phyloP scores from a whole-genome alignment of 2,888 invertebrate genomes.

The Drosophila nr. medialis region DNA sequence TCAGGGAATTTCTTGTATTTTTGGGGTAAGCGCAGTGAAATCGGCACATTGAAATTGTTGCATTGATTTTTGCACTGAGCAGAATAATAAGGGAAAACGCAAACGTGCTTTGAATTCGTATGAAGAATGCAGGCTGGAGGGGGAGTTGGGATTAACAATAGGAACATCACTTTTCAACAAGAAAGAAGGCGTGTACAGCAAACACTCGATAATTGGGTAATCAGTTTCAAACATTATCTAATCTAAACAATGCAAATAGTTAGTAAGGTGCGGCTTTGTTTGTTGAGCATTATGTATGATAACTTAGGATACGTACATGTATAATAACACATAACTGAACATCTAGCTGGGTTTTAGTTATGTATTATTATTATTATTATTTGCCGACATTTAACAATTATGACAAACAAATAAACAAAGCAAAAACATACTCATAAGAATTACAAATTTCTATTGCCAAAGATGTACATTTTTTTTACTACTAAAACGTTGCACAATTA shows the following conservation, averaged over 20 bases:
- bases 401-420: background rate
- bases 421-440: background rate
- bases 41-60: conserved; percentile 52
- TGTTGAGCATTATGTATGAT: background rate
- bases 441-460: background rate
- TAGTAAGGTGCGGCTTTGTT: background rate
- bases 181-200: background rate
- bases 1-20: conserved; percentile 8
- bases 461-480: background rate
- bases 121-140: background rate
- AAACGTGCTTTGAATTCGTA: conserved; percentile 48
- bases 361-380: background rate
- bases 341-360: background rate
- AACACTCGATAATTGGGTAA: conserved; percentile 3
- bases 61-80: conserved; percentile 48
- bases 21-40: conserved; percentile 42
- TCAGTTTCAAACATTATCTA: conserved; percentile 3
- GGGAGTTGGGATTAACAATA: background rate
- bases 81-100: conserved; percentile 47
- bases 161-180: background rate
- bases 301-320: background rate
- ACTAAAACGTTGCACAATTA: conserved; percentile 1
- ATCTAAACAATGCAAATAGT: background rate
- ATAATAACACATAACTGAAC: background rate
- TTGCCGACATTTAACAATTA: background rate